These are phyloP conservation scores for Cotesia glomerata DNA, from an alignment of 1,140 invertebrate species.

Conservation along the genomic window DNA sequence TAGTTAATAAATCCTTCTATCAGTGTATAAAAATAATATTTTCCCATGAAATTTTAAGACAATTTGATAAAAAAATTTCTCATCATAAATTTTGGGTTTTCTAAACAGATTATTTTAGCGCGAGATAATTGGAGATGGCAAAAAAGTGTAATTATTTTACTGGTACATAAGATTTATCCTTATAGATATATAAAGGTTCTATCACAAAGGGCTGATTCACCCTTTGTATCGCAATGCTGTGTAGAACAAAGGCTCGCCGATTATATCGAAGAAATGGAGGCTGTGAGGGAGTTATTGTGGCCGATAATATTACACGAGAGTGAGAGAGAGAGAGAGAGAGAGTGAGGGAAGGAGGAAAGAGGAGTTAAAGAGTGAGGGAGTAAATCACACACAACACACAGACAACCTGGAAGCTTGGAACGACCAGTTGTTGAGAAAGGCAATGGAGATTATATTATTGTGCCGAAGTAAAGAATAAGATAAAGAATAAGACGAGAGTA, in stretches of 20 bases:
- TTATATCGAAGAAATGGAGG: conserved; percentile 8
- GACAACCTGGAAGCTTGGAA: not conserved
- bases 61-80: too few relatives aligned
- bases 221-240: not conserved
- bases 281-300: not conserved
- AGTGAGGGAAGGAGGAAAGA: too few relatives aligned
- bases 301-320: not conserved
- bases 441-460: not conserved
- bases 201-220: conserved; percentile 6
- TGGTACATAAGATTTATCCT: not conserved
- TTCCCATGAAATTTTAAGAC: too few relatives aligned
- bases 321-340: not conserved
- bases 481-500: not conserved
- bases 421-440: conserved; percentile 9
- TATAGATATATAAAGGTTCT: not conserved
- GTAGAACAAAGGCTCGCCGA: conserved; percentile 10
- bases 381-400: not conserved
- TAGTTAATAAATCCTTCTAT: too few relatives aligned
- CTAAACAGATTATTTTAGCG: too few relatives aligned
- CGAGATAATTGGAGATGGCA: too few relatives aligned
- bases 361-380: not conserved
- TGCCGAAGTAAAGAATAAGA: not conserved
- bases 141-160: not conserved
- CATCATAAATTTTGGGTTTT: too few relatives aligned
- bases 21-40: too few relatives aligned